Base-by-base conservation (phyloP, 2,888 invertebrate species). In the Ectemnius continuus region DNA sequence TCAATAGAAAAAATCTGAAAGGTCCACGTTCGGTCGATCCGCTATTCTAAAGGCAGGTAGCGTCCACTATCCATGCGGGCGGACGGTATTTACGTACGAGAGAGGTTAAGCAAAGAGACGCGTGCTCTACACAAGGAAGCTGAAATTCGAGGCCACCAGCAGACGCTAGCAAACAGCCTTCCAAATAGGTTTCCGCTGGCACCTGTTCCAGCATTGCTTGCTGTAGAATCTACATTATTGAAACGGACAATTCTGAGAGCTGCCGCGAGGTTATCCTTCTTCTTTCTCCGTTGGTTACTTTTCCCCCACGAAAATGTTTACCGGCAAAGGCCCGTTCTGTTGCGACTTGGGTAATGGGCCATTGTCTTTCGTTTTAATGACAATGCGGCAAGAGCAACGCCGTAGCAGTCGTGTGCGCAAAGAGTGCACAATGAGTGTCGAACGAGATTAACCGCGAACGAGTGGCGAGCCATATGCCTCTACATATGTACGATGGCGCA, bases 201-300 rank as follows among this genome's bases (percentile, higher is more conserved):
- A 52, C 52, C 52, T 52, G 52, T 52, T 52, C 52, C 52, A 14
- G 14, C n/a, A 6, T 52, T 14, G n/a, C 52, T 11, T 13, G 52
- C 52, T 16, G 16, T 11, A 11, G 36, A 36, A 36, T 36, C 36
- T 52, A 14, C 52, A 52, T 16, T 16, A 52, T 14, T 14, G 16
- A 16, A 14, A 16, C 14, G 59, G 67, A 82, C 82, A 82, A 82
- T 82, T 80, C 82, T 82, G 82, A 70, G 82, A 82, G 74, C 67
- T 71, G 70, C 68, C 56, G 60, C 18, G 56, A 46, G 67, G 62
- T 8, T 11, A 36, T 36, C 36, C 11, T 1, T 36, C 28, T 28
- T 28, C 36, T 36, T 36, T 36, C 59, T 63, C 52, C 13, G 57
- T 47, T 20, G 63, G 59, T 62, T 65, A 63, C 61, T 74, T 79